phyloP scores from a whole-genome alignment of 1,140 invertebrate species.

The Aporrectodea caliginosa region DNA sequence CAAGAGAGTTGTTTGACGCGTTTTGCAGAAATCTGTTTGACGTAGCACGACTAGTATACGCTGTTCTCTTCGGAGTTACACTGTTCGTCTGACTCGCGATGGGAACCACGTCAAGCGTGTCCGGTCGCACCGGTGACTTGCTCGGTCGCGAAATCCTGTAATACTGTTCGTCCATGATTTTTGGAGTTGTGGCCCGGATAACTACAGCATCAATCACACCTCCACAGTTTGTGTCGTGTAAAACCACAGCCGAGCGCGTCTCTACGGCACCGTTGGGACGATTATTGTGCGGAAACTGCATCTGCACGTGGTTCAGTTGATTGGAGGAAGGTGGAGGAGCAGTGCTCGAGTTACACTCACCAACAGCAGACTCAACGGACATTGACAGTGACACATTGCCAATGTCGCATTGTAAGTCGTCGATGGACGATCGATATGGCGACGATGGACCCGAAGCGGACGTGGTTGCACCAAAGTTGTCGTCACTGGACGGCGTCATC shows the following conservation, averaged over 20 bases:
- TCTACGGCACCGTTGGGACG: not conserved
- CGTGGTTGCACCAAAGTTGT: constrained; percentile 4
- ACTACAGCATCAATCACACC: not conserved
- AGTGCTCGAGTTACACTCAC: not conserved
- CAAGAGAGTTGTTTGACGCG: not conserved
- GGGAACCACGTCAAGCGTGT: not conserved
- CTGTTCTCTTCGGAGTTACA: not conserved
- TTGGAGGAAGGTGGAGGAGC: not conserved
- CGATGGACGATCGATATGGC: not conserved
- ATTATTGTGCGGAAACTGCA: not conserved
- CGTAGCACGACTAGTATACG: not conserved
- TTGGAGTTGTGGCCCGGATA: not conserved
- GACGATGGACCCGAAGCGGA: not conserved
- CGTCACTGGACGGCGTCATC: constrained; percentile 34
- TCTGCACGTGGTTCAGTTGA: not conserved
- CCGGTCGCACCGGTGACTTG: constrained; percentile 4
- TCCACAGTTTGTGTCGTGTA: not conserved
- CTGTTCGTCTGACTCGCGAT: not conserved
- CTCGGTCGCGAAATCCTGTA: not conserved
- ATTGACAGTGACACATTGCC: not conserved
- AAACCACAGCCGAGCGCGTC: not conserved
- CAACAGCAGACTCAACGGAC: not conserved
- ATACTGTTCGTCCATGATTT: not conserved
- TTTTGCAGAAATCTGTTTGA: not conserved
- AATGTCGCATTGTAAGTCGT: not conserved